Conservation (phyloP, 2,113 vertebrate genomes). For the Syngnathus scovelli region DNA sequence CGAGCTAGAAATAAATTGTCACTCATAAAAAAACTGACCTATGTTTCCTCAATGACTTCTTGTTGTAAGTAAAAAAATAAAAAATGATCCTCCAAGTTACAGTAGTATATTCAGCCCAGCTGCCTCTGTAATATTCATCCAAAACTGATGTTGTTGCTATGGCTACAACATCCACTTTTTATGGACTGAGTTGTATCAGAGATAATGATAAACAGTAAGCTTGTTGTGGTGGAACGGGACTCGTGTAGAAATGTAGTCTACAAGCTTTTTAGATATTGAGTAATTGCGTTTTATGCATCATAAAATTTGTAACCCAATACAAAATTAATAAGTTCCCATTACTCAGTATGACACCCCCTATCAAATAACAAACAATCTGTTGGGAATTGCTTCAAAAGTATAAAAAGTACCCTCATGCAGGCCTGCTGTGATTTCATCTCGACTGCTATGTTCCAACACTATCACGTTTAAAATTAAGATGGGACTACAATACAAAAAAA, state of each 20-base stretch:
- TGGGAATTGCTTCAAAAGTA: constrained; percentile 1
- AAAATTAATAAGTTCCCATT: constrained; percentile 3
- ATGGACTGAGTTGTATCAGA: constrained; percentile 19
- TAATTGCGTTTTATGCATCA: neutral
- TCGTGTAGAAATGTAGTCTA: neutral
- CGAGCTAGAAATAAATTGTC: neutral
- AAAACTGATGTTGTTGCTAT: constrained; percentile 43
- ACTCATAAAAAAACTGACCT: neutral
- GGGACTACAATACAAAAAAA: neutral
- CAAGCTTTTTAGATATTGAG: neutral
- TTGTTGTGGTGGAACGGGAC: constrained; percentile 4
- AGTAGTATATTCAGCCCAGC: constrained; percentile 15
- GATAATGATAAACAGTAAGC: constrained; percentile 8
- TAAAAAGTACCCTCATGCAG: neutral
- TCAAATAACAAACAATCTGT: constrained; percentile 29
- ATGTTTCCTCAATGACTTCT: neutral
- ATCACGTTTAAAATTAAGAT: neutral
- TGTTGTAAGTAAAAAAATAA: neutral
- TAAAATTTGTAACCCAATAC: constrained; percentile 30
- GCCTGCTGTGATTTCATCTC: neutral
- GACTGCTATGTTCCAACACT: neutral
- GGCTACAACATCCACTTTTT: constrained; percentile 43
- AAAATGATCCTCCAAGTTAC: constrained; percentile 11
- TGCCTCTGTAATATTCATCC: constrained; percentile 25
- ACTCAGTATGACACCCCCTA: constrained; percentile 18